Conservation (phyloP, 2,113 vertebrate species). For the Scalopus aquaticus region DNA sequence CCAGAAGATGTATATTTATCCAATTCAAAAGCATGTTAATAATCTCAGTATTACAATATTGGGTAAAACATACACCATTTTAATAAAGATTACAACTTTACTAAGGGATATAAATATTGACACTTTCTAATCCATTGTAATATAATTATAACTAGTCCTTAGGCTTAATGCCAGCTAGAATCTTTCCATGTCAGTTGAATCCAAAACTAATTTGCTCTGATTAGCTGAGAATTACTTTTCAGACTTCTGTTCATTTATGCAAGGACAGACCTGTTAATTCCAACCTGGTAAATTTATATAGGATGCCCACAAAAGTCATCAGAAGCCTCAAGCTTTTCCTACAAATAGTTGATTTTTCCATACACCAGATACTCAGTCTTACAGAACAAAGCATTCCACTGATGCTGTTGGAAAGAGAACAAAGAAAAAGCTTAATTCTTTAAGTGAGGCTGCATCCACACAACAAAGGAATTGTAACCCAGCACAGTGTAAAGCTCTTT, state of each 20-base stretch:
- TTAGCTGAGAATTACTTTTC: conserved; percentile 84
- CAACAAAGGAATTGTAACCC: conserved; percentile 79
- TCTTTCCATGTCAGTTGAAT: conserved; percentile 83
- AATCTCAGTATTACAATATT: background rate
- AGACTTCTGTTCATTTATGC: conserved; percentile 80
- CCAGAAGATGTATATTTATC: background rate
- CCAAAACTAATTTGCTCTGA: conserved; percentile 83
- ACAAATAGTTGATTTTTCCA: conserved; percentile 72
- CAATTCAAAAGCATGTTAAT: background rate
- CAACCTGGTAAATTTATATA: conserved; percentile 80
- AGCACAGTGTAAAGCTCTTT: conserved; percentile 43
- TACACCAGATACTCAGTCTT: conserved; percentile 51
- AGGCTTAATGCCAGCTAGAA: conserved; percentile 79
- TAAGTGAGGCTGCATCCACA: conserved; percentile 69
- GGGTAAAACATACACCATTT: background rate
- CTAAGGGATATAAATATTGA: conserved; percentile 61
- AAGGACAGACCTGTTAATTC: conserved; percentile 83
- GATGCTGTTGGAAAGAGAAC: conserved; percentile 79
- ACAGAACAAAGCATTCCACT: conserved; percentile 72
- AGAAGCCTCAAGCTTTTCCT: conserved; percentile 80
- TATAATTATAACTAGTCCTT: conserved; percentile 80
- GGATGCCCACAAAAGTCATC: conserved; percentile 77
- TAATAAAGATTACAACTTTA: conserved; percentile 57
- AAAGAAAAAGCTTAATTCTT: conserved; percentile 76
- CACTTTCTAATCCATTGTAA: conserved; percentile 66